phyloP scores from a whole-genome alignment of 2,888 invertebrate genomes.

The Electrophaes corylata region DNA sequence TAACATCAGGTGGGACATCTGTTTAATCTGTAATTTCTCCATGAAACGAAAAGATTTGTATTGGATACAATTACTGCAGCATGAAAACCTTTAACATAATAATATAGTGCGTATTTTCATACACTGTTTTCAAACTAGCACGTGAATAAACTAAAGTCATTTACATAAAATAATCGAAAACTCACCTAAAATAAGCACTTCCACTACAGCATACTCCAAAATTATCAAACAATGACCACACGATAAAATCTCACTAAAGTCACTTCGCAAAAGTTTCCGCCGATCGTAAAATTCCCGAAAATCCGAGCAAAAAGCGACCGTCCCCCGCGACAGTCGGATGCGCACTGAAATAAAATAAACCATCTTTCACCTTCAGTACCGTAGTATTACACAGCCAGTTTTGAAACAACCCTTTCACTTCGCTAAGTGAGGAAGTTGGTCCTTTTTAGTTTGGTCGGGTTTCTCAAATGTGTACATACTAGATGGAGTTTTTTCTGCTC shows the following conservation, averaged over 20 bases:
- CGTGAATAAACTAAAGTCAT: constrained; percentile 24
- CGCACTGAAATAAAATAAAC: constrained; percentile 66
- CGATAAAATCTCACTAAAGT: constrained; percentile 44
- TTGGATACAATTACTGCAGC: too few relatives aligned
- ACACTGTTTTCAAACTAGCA: constrained; percentile 7
- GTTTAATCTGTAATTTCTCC: too few relatives aligned
- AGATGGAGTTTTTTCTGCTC: constrained; percentile 18
- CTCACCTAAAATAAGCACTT: constrained; percentile 33
- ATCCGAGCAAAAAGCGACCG: constrained; percentile 48
- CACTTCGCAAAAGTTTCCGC: constrained; percentile 54
- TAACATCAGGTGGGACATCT: too few relatives aligned
- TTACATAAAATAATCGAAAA: constrained; percentile 26
- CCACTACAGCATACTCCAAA: constrained; percentile 33
- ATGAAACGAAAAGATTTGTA: too few relatives aligned
- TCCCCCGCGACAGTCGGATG: constrained; percentile 47
- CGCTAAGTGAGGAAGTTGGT: constrained; percentile 16
- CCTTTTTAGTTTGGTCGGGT: constrained; percentile 42
- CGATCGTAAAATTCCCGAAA: constrained; percentile 51
- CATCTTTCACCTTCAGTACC: constrained; percentile 60
- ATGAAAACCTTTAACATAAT: not conserved
- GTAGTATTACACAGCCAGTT: constrained; percentile 68
- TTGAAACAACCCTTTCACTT: constrained; percentile 27
- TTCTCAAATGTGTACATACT: constrained; percentile 17
- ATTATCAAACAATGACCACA: constrained; percentile 42
- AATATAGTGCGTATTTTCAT: not conserved